These are phyloP conservation scores for Siphlonurus alternatus DNA, from an alignment of 2,888 invertebrate genomes.

Conservation along the genomic window DNA sequence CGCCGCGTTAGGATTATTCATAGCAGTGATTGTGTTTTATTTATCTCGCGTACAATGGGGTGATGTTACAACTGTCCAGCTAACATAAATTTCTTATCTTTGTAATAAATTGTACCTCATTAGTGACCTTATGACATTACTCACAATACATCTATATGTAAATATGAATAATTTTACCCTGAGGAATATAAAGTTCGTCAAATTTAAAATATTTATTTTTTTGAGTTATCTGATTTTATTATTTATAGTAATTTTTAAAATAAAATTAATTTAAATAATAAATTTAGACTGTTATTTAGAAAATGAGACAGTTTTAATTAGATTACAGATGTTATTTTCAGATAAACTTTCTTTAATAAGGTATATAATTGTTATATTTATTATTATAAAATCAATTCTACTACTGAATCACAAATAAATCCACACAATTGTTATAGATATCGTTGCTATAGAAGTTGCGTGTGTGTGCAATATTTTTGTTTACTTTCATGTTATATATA, in stretches of 20 bases:
- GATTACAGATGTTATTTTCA: background rate
- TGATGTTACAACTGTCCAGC: background rate
- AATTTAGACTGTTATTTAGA: background rate
- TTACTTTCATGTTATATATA: too few relatives aligned
- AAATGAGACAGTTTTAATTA: background rate
- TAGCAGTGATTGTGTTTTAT: background rate
- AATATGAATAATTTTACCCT: too few relatives aligned
- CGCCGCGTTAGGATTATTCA: background rate
- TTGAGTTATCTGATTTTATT: background rate
- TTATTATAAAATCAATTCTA: background rate
- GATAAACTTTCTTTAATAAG: background rate
- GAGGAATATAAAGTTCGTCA: too few relatives aligned
- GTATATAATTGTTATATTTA: background rate
- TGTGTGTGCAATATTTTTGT: too few relatives aligned
- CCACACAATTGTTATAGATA: background rate
- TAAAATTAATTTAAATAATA: background rate
- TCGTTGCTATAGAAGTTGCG: background rate
- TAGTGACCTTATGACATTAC: background rate
- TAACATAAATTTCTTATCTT: constrained; percentile 1
- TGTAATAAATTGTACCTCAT: background rate
- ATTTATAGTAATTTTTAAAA: background rate
- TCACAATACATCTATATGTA: background rate
- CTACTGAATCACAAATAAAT: too few relatives aligned
- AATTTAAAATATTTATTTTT: background rate
- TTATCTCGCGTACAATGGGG: background rate